Percentiles rank a stretch among this genome's conserved stretches.
These are phyloP conservation scores for Sturnira hondurensis DNA, from an alignment of 2,113 vertebrate species.

Conservation along the genomic window DNA sequence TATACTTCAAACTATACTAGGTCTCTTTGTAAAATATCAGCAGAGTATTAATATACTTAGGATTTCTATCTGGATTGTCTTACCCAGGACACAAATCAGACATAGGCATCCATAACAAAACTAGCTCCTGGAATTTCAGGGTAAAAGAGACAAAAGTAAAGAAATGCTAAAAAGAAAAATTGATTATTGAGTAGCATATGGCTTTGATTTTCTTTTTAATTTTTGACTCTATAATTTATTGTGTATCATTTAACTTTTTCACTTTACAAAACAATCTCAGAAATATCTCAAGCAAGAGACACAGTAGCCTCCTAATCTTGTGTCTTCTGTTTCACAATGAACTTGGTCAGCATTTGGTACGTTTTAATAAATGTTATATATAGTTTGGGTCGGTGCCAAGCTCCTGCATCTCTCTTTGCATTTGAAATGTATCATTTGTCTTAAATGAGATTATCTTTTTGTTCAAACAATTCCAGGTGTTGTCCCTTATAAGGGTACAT, in stretches of 20 bases:
- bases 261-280: neutral
- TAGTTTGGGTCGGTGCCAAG: slow-evolving; percentile 18
- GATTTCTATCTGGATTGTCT: neutral
- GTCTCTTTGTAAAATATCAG: neutral
- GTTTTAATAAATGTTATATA: slow-evolving; percentile 65
- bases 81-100: neutral
- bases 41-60: neutral
- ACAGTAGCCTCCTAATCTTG: neutral
- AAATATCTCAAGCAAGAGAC: neutral
- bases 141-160: neutral
- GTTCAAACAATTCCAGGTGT: slow-evolving; percentile 59
- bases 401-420: neutral
- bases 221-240: neutral
- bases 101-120: neutral
- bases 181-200: neutral
- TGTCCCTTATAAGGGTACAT: slow-evolving; percentile 37
- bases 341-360: slow-evolving; percentile 40
- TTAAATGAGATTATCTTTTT: slow-evolving; percentile 59
- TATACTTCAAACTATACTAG: neutral
- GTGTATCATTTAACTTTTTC: neutral
- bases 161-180: neutral
- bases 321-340: slow-evolving; percentile 40
- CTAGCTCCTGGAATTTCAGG: neutral
- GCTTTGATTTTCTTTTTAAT: neutral
- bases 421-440: slow-evolving; percentile 54